A percentile compares a stretch with the other conserved stretches of the same genome.
Conservation (phyloP, 2,888 invertebrate genomes). For the Dynastes grantii region DNA sequence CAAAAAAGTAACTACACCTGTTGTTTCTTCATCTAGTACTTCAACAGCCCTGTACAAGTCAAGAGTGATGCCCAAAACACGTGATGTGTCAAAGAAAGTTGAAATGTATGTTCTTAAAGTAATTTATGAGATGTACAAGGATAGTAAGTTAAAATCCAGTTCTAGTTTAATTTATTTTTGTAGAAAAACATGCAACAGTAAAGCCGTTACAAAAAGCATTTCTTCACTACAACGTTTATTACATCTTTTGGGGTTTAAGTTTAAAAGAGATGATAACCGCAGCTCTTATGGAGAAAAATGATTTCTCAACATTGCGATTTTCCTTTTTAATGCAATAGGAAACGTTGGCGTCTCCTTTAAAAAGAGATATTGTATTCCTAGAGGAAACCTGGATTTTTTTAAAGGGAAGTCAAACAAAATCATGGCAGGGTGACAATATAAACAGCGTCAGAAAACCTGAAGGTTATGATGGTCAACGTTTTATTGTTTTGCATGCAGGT, state of each 20-base stretch:
- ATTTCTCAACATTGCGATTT: conserved; percentile 14
- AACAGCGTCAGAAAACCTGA: conserved; percentile 49
- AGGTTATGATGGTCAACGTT: conserved; percentile 52
- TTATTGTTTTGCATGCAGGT: conserved; percentile 52
- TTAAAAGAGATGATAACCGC: no score
- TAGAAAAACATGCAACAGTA: conserved; percentile 23
- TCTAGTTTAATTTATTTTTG: conserved; percentile 2
- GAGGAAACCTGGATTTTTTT: not conserved
- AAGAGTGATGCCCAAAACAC: conserved; percentile 5
- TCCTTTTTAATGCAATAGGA: not conserved
- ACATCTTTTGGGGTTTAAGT: no score
- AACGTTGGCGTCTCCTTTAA: not conserved
- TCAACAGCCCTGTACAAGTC: not conserved
- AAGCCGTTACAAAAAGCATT: conserved; percentile 8
- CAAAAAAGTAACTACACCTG: not conserved
- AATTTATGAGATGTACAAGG: conserved; percentile 29
- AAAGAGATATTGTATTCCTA: no score
- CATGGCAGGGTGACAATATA: conserved; percentile 50
- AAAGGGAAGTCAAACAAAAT: conserved; percentile 40
- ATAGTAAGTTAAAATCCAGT: conserved; percentile 5
- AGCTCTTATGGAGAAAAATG: conserved; percentile 22
- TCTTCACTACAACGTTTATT: no score
- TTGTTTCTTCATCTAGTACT: conserved; percentile 20
- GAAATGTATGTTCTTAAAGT: conserved; percentile 21
- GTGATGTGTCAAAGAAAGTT: not conserved